phyloP scores from a whole-genome alignment of 2,888 invertebrate genomes.

The Timandra comae region DNA sequence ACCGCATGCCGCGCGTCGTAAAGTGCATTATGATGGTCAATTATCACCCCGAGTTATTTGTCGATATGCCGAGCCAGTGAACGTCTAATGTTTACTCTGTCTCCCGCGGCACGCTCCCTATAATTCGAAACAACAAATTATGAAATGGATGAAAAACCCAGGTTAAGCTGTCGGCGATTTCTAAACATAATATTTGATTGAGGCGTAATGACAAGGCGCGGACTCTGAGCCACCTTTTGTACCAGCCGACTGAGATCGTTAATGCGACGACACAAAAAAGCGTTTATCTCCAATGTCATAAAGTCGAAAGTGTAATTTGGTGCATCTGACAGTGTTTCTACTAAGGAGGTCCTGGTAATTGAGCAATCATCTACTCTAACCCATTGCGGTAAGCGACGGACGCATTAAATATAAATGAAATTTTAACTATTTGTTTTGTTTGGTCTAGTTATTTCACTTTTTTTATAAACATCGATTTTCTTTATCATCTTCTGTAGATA shows the following conservation, averaged over 20 bases:
- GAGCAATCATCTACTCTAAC: constrained; percentile 75
- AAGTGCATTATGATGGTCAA: constrained; percentile 40
- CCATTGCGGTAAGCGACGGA: constrained; percentile 69
- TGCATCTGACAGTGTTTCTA: constrained; percentile 56
- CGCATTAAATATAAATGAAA: constrained; percentile 68
- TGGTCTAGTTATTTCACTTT: constrained; percentile 37
- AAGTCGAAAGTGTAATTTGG: constrained; percentile 51
- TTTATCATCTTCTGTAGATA: too few relatives aligned
- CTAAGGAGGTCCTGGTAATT: constrained; percentile 76
- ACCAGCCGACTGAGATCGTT: constrained; percentile 62
- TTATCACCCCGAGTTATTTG: constrained; percentile 43
- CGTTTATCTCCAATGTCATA: constrained; percentile 49
- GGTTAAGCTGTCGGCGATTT: constrained; percentile 74
- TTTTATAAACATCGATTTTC: too few relatives aligned
- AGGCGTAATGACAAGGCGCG: constrained; percentile 74
- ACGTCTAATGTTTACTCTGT: constrained; percentile 68
- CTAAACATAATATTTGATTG: constrained; percentile 76
- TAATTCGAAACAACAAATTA: constrained; percentile 75
- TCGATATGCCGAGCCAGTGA: constrained; percentile 24
- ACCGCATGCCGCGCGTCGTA: constrained; percentile 30
- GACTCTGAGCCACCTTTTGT: constrained; percentile 66
- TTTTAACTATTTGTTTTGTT: constrained; percentile 64
- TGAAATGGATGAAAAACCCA: constrained; percentile 71
- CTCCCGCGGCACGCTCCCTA: constrained; percentile 65
- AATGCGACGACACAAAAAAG: constrained; percentile 46